Conservation (phyloP, 2,888 invertebrate genomes). For the Epistrophe grossulariae region DNA sequence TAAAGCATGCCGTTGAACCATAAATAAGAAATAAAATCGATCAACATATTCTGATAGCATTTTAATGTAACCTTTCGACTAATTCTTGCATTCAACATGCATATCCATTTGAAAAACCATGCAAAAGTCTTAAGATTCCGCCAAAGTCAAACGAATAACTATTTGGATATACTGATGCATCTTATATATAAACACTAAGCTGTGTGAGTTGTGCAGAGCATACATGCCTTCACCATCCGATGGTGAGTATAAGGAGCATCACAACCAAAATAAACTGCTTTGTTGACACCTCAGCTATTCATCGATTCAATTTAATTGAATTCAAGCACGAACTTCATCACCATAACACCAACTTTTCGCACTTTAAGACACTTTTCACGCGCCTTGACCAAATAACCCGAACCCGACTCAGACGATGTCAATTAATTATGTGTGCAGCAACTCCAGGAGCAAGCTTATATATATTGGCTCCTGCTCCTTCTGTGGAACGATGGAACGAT, state of each 20-base stretch:
- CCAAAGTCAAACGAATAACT: conserved; percentile 23
- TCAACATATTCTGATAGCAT: conserved; percentile 46
- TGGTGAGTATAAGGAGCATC: conserved; percentile 40
- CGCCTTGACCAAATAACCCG: conserved; percentile 62
- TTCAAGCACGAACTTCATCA: conserved; percentile 70
- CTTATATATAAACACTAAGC: background rate
- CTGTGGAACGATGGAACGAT: conserved; percentile 41
- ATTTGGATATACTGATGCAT: background rate
- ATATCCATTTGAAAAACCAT: conserved; percentile 29
- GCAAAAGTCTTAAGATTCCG: conserved; percentile 9
- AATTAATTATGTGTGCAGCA: conserved; percentile 73
- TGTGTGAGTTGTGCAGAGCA: background rate
- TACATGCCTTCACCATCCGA: background rate
- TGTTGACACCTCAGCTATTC: conserved; percentile 70
- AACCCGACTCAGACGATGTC: conserved; percentile 48
- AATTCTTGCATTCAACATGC: conserved; percentile 54
- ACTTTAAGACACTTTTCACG: conserved; percentile 70
- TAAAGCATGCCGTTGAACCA: conserved; percentile 8
- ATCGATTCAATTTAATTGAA: conserved; percentile 74
- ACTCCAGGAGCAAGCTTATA: conserved; percentile 1
- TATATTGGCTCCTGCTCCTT: background rate
- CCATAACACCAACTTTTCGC: conserved; percentile 60
- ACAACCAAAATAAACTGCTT: conserved; percentile 52
- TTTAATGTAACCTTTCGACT: conserved; percentile 73
- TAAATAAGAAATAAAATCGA: conserved; percentile 48